Evolutionary conservation across 2,113 vertebrate genomes (phyloP).

Genomic region (Trogon melanurus): DNA sequence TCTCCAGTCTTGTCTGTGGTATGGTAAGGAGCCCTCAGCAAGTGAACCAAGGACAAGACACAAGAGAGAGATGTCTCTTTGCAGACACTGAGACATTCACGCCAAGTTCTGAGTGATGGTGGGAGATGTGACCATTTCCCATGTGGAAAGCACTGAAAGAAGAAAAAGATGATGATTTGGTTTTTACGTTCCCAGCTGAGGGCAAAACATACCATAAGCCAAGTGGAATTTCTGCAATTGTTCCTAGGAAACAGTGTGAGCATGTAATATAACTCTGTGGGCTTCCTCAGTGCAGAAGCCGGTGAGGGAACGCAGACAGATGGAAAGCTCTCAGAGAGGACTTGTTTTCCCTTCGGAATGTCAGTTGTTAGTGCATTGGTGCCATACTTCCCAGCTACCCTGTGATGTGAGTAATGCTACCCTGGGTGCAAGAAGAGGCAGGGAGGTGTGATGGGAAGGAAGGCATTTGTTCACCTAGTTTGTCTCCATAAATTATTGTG

Average conservation of each 20-base stretch:
- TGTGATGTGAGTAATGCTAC: background rate
- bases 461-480: background rate
- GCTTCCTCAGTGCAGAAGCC: background rate
- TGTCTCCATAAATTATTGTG: background rate
- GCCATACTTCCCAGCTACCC: background rate
- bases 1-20: background rate
- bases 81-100: background rate
- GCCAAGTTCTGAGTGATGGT: background rate
- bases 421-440: background rate
- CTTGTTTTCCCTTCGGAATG: background rate
- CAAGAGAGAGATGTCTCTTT: background rate
- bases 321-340: background rate
- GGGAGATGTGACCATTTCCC: background rate
- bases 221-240: background rate
- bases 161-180: conserved; percentile 16
- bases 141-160: background rate
- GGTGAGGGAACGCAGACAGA: background rate
- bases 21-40: background rate
- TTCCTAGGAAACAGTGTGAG: background rate
- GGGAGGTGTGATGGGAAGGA: background rate
- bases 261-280: background rate
- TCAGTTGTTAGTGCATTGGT: background rate
- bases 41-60: background rate
- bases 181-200: background rate
- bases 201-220: background rate